These are phyloP conservation scores for Nowickia ferox DNA, from an alignment of 2,888 invertebrate species.

Conservation along the genomic window DNA sequence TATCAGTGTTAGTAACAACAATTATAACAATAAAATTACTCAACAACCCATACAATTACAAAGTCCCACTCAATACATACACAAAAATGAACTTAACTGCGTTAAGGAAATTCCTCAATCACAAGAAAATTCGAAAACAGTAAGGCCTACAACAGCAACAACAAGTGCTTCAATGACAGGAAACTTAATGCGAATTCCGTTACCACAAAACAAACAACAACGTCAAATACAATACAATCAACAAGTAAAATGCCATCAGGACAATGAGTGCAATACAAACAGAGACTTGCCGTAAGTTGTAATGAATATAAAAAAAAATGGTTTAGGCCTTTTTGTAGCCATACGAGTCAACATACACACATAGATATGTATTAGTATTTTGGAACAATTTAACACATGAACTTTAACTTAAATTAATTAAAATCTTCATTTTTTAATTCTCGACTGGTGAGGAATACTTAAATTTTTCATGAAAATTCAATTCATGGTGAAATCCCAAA, in stretches of 20 bases:
- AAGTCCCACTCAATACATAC: neutral
- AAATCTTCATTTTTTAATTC: no score
- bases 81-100: neutral
- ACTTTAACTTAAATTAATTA: no score
- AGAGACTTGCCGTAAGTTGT: constrained; percentile 49
- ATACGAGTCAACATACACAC: neutral
- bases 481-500: neutral
- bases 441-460: no score
- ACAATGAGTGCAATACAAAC: constrained; percentile 15
- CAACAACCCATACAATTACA: neutral
- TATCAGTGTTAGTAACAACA: constrained; percentile 2
- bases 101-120: neutral
- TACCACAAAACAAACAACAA: neutral
- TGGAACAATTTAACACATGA: no score
- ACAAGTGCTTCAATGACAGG: neutral
- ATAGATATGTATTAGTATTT: neutral
- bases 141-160: neutral
- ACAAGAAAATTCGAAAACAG: neutral
- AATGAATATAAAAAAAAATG: no score
- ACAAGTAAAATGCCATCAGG: constrained; percentile 45
- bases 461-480: neutral
- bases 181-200: constrained; percentile 1
- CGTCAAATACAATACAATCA: constrained; percentile 45
- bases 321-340: neutral
- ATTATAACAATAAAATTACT: constrained; percentile 1